phyloP scores from a whole-genome alignment of 2,888 invertebrate species.

The Gastracanthus pulcherrimus region DNA sequence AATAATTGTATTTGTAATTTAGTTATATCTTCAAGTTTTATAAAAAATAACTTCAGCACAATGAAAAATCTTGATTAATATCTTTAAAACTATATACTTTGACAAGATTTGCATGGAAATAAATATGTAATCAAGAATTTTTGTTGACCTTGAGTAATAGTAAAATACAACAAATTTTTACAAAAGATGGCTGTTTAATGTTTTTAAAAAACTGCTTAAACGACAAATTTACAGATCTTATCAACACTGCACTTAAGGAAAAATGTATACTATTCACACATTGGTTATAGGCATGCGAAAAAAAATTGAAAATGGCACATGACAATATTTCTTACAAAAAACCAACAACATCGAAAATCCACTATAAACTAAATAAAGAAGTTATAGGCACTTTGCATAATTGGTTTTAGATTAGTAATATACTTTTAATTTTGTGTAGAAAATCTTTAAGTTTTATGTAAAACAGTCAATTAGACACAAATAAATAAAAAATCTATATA shows the following conservation, averaged over 20 bases:
- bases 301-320: slow-evolving; percentile 52
- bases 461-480: slow-evolving; percentile 10
- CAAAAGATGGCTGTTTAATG: slow-evolving; percentile 13
- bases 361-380: not conserved
- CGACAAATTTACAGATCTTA: slow-evolving; percentile 39
- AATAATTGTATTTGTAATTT: slow-evolving; percentile 6
- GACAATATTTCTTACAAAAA: slow-evolving; percentile 39
- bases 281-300: slow-evolving; percentile 13
- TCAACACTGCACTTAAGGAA: slow-evolving; percentile 23
- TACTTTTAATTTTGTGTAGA: not conserved
- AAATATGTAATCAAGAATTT: not conserved
- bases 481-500: slow-evolving; percentile 4
- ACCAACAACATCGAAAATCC: slow-evolving; percentile 36
- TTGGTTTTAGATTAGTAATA: slow-evolving; percentile 4
- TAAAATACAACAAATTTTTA: slow-evolving; percentile 14
- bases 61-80: slow-evolving; percentile 20
- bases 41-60: slow-evolving; percentile 34
- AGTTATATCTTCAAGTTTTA: not conserved
- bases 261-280: slow-evolving; percentile 35
- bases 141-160: not conserved
- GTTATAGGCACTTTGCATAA: slow-evolving; percentile 41
- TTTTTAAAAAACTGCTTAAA: slow-evolving; percentile 20
- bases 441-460: not conserved
- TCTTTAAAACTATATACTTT: slow-evolving; percentile 2
- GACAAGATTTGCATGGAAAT: slow-evolving; percentile 5